Base-by-base conservation (phyloP, 2,888 invertebrate genomes). In the Neoaliturus tenellus region DNA sequence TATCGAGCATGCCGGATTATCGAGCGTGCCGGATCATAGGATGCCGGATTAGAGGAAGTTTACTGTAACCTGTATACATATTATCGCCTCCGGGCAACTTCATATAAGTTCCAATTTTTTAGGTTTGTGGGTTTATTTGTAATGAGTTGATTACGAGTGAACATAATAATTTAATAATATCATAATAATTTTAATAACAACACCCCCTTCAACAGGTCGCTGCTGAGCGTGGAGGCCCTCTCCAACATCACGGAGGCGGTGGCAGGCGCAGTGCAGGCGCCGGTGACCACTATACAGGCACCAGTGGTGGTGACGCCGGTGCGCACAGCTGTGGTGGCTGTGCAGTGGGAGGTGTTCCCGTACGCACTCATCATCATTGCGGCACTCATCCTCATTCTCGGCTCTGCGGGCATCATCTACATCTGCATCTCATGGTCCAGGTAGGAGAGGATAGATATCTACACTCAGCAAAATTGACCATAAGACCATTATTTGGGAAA, bases 401-500 rank as follows among this genome's bases (percentile, higher is more conserved):
- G 97, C 10, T 93, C 96, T 14, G 95, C 96, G 80, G 98, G 98
- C 6, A 98, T 98, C 73, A 94, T 98, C 80, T 98, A 98, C 89
- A 97, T 98, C 85, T 97, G 98, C 90, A 95, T 98, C 81, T 98
- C 98, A 0, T 98, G 98, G 97, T 96, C 97, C 82, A 96, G 96
- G 97, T 97, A 90, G 12, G 41, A 14, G 51, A 12, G 39, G 39
- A 39, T 39, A 12, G 39, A 12, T 8, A 39, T 39, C 39, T 8
- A 12, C 12, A 39, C 12, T 39, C 39, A 39, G 39, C 12, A 8
- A 39, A 39, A 39, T 39, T n/a, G n/a, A n/a, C n/a, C n/a, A n/a
- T n/a, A n/a, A n/a, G n/a, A n/a, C n/a, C n/a, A n/a, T n/a, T n/a
- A n/a, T n/a, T n/a, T n/a, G n/a, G n/a, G n/a, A n/a, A n/a, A n/a